Evolutionary conservation across 2,888 invertebrate genomes (phyloP).

Genomic region (Petrolisthes cinctipes): DNA sequence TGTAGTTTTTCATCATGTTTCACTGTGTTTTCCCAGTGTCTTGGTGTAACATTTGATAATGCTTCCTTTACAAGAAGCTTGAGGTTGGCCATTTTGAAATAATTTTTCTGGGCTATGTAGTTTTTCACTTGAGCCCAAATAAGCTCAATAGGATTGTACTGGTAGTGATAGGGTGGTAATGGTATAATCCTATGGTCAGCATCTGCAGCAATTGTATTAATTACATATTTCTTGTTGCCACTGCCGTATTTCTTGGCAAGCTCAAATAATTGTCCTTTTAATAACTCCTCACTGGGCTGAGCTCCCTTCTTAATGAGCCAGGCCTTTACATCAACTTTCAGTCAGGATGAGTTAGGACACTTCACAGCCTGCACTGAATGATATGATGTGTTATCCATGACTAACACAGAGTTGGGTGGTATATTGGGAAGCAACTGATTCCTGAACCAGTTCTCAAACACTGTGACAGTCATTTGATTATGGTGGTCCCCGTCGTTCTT

Average conservation of each 20-base stretch:
- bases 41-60: neutral
- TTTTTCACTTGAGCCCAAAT: conserved; percentile 7
- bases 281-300: conserved; percentile 2
- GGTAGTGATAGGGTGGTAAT: conserved; percentile 12
- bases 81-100: too few relatives aligned
- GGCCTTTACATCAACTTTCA: conserved; percentile 7
- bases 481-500: too few relatives aligned
- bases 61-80: conserved; percentile 10
- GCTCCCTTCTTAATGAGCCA: conserved; percentile 32
- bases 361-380: conserved; percentile 2
- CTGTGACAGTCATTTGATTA: conserved; percentile 20
- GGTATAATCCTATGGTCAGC: neutral
- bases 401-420: neutral
- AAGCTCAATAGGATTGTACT: too few relatives aligned
- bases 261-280: conserved; percentile 25
- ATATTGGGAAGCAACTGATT: conserved; percentile 26
- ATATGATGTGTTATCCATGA: conserved; percentile 20
- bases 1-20: conserved; percentile 14
- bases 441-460: conserved; percentile 22
- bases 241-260: conserved; percentile 14
- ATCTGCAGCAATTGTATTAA: too few relatives aligned
- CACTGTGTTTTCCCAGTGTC: conserved; percentile 7
- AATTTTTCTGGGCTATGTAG: conserved; percentile 12
- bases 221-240: neutral
- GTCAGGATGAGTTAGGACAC: neutral